Evolutionary conservation across 1,140 invertebrate genomes (phyloP).

Genomic region (Drosophila nannoptera): DNA sequence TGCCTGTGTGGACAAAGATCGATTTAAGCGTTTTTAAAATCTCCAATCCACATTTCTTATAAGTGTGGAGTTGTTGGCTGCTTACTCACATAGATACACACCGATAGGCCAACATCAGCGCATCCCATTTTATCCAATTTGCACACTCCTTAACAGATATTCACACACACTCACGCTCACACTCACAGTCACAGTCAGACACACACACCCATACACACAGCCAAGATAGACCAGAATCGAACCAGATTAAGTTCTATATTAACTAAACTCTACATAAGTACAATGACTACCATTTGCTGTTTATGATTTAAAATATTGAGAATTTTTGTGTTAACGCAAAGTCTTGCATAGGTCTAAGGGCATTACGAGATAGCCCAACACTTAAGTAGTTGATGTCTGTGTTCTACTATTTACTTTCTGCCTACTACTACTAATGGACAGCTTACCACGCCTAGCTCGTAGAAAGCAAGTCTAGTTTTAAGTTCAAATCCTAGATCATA

Average conservation of each 20-base stretch:
- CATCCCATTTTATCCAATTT: slow-evolving; percentile 8
- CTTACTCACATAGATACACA: slow-evolving; percentile 37
- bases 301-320: slow-evolving; percentile 30
- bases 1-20: slow-evolving; percentile 20
- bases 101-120: slow-evolving; percentile 35
- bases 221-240: slow-evolving; percentile 3
- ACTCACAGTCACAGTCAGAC: too few relatives aligned
- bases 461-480: slow-evolving; percentile 54
- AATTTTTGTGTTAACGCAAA: slow-evolving; percentile 37
- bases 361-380: slow-evolving; percentile 41
- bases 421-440: slow-evolving; percentile 46
- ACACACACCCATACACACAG: slow-evolving; percentile 21
- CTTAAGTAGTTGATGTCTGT: slow-evolving; percentile 54
- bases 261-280: slow-evolving; percentile 29
- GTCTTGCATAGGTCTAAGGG: slow-evolving; percentile 38
- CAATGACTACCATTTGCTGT: slow-evolving; percentile 34
- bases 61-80: slow-evolving; percentile 29
- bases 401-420: slow-evolving; percentile 57
- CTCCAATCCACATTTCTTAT: slow-evolving; percentile 57
- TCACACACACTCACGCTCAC: slow-evolving; percentile 23
- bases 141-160: too few relatives aligned
- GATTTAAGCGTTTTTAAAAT: slow-evolving; percentile 72
- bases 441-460: slow-evolving; percentile 65
- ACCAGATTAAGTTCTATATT: slow-evolving; percentile 13
- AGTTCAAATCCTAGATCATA: slow-evolving; percentile 51